These are phyloP conservation scores for Karalla daura DNA, from an alignment of 2,797 vertebrate species.

Conservation along the genomic window DNA sequence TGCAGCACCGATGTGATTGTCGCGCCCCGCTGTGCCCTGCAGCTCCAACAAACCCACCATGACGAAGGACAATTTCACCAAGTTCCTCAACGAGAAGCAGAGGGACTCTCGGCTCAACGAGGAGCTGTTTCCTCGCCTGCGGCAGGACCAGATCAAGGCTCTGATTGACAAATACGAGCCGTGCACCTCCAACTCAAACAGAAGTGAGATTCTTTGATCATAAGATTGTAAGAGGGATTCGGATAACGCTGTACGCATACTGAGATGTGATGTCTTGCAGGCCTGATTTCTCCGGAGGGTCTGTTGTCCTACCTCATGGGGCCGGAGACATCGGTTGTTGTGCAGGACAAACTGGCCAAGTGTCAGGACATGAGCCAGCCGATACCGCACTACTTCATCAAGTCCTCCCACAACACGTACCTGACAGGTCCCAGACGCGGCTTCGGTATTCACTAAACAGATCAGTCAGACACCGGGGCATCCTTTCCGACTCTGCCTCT, in stretches of 20 bases:
- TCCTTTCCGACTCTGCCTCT: neutral
- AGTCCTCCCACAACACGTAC: constrained; percentile 98
- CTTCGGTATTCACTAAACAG: neutral
- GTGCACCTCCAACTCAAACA: constrained; percentile 86
- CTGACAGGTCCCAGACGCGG: constrained; percentile 87
- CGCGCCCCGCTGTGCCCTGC: constrained; percentile 8
- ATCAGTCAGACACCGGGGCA: neutral
- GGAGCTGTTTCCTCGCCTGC: constrained; percentile 90
- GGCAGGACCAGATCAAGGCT: constrained; percentile 92
- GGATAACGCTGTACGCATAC: neutral
- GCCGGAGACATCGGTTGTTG: constrained; percentile 90
- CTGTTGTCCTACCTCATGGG: constrained; percentile 93
- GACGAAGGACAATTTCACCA: constrained; percentile 94
- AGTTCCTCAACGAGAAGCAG: constrained; percentile 97
- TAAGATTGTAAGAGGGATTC: neutral
- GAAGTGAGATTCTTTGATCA: constrained; percentile 83
- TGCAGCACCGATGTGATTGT: constrained; percentile 2
- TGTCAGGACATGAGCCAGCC: constrained; percentile 96
- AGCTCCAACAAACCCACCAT: constrained; percentile 97
- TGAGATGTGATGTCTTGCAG: too few relatives aligned
- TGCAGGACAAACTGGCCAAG: constrained; percentile 88
- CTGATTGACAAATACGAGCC: constrained; percentile 98
- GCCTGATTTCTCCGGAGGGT: constrained; percentile 94
- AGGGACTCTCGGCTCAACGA: constrained; percentile 94
- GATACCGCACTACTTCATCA: constrained; percentile 95